Percentiles rank a stretch among this genome's conserved stretches.
Evolutionary conservation across 2,113 vertebrate genomes (phyloP).

Genomic region (Aspidoscelis tigris): DNA sequence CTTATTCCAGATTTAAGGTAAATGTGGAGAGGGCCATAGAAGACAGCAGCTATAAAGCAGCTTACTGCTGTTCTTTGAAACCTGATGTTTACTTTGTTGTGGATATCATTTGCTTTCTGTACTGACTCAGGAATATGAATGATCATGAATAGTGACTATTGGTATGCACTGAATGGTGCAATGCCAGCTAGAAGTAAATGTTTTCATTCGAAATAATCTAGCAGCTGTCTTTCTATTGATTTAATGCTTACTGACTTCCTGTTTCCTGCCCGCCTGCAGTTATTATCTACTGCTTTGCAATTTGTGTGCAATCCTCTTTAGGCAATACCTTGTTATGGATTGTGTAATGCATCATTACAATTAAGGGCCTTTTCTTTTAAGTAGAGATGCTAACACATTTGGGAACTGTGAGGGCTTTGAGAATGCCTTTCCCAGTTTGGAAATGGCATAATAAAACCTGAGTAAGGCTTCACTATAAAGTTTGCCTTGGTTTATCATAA

Average conservation of each 20-base stretch:
- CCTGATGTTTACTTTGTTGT: background rate
- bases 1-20: too few relatives aligned
- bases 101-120: background rate
- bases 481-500: background rate
- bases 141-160: conserved; percentile 15
- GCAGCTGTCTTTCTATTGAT: conserved; percentile 42
- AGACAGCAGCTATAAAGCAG: too few relatives aligned
- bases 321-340: conserved; percentile 5
- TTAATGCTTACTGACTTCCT: conserved; percentile 47
- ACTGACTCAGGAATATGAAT: conserved; percentile 10
- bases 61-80: background rate
- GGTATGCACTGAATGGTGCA: conserved; percentile 21
- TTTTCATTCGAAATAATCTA: conserved; percentile 35
- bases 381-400: background rate
- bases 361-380: conserved; percentile 29
- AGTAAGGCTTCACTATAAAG: background rate
- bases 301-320: conserved; percentile 25
- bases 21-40: too few relatives aligned
- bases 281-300: conserved; percentile 42
- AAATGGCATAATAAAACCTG: background rate
- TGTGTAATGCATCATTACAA: conserved; percentile 27
- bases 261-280: conserved; percentile 28
- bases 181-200: conserved; percentile 27
- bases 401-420: background rate
- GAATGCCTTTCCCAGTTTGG: background rate